Base-by-base conservation (phyloP, 2,797 vertebrate genomes). In the Xyrichtys novacula region DNA sequence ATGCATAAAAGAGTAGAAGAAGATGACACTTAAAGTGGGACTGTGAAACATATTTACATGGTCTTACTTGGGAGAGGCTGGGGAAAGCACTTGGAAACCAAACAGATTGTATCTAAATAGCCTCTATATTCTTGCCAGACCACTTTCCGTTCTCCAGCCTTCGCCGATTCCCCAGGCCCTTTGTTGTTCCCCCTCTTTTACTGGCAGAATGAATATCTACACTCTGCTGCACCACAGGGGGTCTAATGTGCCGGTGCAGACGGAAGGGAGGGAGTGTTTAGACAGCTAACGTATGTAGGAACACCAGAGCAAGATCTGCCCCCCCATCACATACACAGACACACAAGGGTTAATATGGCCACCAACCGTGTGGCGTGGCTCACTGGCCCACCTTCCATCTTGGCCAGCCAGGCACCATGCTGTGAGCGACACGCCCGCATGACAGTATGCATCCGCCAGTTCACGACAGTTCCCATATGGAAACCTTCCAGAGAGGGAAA, bases 391-490 rank as follows among this genome's bases (percentile, higher is more conserved):
- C 83, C 83, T 76, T 85, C 85, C 67, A 79, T 85, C 89, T 73
- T 73, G 89, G 92, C 94, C 92, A 91, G 93, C 94, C 95, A 95
- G 95, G 93, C 95, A 93, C 92, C 96, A 96, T 93, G 96, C 96
- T 98, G 96, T 94, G 96, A 93, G 89, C 81, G 94, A 94, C 94
- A 93, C 92, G 91, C 93, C 95, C 91, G 93, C 93, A 92, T 95
- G 95, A 95, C 94, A 94, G 93, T 94, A 95, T 95, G 95, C 95
- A 95, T 96, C 94, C 93, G 93, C 94, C 93, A 74, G 93, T 95
- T 94, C 94, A 93, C 89, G 93, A 95, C 91, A 90, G 94, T 94
- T 93, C 90, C 92, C 96, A 96, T 97, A 97, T 96, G 96, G 95
- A 96, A 95, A 95, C 93, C 94, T 93, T 95, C 94, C 91, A 88